phyloP scores from a whole-genome alignment of 2,797 vertebrate genomes.

The Sylvia borin region DNA sequence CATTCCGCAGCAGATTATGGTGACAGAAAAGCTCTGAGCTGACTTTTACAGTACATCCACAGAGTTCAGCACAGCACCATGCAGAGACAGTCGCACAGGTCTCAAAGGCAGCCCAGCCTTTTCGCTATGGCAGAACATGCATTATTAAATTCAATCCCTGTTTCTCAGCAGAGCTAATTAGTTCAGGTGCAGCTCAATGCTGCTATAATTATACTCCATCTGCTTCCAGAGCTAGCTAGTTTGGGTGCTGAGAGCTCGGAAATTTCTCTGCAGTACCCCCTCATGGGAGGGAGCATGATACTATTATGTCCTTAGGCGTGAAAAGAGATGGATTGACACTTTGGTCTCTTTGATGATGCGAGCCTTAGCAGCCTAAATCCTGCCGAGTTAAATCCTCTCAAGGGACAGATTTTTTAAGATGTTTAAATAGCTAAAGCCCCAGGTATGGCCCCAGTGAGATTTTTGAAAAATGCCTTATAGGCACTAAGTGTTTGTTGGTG shows the following conservation, averaged over 20 bases:
- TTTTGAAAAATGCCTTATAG: conserved; percentile 51
- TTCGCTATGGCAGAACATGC: conserved; percentile 65
- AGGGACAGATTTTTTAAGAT: conserved; percentile 57
- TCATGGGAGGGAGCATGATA: conserved; percentile 38
- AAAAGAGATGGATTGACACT: conserved; percentile 57
- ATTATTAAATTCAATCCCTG: conserved; percentile 73
- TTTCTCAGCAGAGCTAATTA: conserved; percentile 73
- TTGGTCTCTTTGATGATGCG: conserved; percentile 35
- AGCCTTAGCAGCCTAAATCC: conserved; percentile 51
- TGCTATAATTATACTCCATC: conserved; percentile 71
- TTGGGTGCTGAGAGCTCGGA: conserved; percentile 65
- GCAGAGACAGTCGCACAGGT: conserved; percentile 37
- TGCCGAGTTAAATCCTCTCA: conserved; percentile 33
- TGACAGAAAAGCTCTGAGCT: conserved; percentile 28
- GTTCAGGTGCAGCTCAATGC: conserved; percentile 67
- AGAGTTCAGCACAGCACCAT: conserved; percentile 53
- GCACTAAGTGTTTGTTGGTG: not conserved
- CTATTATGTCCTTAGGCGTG: conserved; percentile 23
- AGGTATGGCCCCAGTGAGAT: conserved; percentile 18
- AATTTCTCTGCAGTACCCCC: conserved; percentile 55
- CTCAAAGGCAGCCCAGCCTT: conserved; percentile 59
- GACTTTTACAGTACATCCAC: conserved; percentile 60
- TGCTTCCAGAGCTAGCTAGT: conserved; percentile 60
- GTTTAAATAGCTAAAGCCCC: conserved; percentile 49
- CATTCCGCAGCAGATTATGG: conserved; percentile 22